These are phyloP conservation scores for Capra hircus DNA, from an alignment of 2,113 vertebrate species.

Conservation along the genomic window DNA sequence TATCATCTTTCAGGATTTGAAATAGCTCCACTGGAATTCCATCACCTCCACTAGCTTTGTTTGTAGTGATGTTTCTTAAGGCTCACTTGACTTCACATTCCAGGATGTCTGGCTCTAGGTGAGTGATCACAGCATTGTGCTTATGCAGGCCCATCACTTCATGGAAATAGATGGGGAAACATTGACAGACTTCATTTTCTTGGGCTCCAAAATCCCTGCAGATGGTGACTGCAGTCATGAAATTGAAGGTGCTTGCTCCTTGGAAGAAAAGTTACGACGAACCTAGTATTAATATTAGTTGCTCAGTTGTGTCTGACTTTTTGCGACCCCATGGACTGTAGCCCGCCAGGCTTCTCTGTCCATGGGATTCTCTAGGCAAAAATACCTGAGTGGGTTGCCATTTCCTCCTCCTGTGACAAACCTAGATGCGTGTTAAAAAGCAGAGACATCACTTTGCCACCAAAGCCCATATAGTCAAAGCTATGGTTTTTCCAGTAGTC, in stretches of 20 bases:
- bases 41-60: no score
- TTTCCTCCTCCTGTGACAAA: background rate
- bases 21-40: no score
- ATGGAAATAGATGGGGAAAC: background rate
- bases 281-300: background rate
- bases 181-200: background rate
- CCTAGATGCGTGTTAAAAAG: background rate
- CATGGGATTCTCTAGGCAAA: no score
- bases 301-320: no score
- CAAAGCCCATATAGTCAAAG: background rate
- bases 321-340: no score
- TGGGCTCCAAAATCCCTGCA: background rate
- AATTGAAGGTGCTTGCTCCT: background rate
- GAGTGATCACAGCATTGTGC: no score
- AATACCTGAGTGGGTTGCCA: no score
- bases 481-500: background rate
- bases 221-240: background rate
- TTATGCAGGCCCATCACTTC: background rate
- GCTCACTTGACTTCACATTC: no score
- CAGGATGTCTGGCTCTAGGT: no score
- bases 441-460: background rate
- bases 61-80: no score
- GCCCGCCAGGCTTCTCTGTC: no score
- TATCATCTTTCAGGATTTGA: no score
- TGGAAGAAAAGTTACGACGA: background rate